These are phyloP conservation scores for Prietella phreatophila DNA, from an alignment of 2,113 vertebrate genomes.

Conservation along the genomic window DNA sequence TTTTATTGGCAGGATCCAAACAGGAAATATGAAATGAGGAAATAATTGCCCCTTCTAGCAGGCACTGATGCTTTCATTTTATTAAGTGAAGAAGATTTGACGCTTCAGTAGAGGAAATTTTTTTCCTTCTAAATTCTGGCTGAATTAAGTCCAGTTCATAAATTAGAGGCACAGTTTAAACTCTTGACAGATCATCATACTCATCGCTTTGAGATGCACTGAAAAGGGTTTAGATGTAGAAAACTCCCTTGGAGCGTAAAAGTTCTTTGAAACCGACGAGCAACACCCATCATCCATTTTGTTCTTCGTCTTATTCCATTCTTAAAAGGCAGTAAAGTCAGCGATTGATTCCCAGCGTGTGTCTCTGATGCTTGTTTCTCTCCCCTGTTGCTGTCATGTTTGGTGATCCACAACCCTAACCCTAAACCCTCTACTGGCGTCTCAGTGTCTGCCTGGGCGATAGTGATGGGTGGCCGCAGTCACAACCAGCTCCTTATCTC, in stretches of 20 bases:
- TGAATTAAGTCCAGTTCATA: background rate
- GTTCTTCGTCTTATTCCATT: background rate
- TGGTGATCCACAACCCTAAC: background rate
- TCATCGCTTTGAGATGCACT: background rate
- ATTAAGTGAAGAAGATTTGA: background rate
- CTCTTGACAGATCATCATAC: background rate
- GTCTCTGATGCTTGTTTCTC: background rate
- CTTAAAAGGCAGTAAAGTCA: background rate
- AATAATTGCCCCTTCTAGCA: background rate
- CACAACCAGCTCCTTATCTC: slow-evolving; percentile 20
- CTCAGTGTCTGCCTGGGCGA: slow-evolving; percentile 5
- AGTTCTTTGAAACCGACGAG: background rate
- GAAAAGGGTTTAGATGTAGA: background rate
- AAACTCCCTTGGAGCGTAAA: background rate
- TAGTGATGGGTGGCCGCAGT: background rate
- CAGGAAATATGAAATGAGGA: background rate
- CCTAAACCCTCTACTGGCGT: background rate
- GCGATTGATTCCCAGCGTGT: background rate
- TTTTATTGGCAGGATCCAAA: background rate
- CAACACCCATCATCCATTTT: background rate
- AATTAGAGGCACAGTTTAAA: background rate
- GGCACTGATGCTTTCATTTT: background rate
- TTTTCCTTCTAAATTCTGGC: background rate
- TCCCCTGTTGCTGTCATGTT: background rate
- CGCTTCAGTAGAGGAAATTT: background rate